These are phyloP conservation scores for Umimayanthus kanabou DNA, from an alignment of 92 coral and sea anemone genomes.

Conservation along the genomic window DNA sequence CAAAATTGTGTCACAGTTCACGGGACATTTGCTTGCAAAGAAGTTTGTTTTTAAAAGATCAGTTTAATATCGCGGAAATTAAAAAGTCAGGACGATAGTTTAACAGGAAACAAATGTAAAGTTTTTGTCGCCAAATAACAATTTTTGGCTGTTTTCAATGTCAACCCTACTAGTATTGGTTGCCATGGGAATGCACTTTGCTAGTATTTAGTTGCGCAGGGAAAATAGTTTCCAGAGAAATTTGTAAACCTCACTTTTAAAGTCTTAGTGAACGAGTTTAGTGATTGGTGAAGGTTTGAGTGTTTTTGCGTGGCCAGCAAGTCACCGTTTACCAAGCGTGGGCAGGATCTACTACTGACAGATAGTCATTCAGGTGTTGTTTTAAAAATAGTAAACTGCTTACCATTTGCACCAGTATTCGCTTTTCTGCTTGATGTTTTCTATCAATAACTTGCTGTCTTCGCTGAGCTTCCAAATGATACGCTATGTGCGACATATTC, in stretches of 20 bases:
- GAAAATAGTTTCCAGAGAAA: neutral
- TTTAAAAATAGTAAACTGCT: conserved; percentile 20
- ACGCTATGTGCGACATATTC: conserved; percentile 68
- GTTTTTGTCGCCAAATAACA: no score
- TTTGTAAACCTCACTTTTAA: neutral
- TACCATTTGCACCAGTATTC: conserved; percentile 65
- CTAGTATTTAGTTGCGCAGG: neutral
- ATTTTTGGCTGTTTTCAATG: no score
- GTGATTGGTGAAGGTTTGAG: neutral
- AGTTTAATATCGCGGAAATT: no score
- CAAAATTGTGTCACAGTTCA: no score
- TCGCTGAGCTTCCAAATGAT: conserved; percentile 89
- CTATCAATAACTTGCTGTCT: conserved; percentile 81
- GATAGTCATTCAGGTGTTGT: neutral
- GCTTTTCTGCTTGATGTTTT: conserved; percentile 67
- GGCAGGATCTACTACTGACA: neutral
- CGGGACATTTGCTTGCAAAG: no score
- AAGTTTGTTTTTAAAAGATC: no score
- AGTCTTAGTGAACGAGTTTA: neutral
- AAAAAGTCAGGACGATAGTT: no score
- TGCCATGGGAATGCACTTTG: neutral
- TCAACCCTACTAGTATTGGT: neutral
- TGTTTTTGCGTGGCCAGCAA: neutral
- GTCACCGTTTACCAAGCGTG: neutral
- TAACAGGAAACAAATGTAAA: no score